phyloP scores from a whole-genome alignment of 2,113 vertebrate species.

The Brachyhypopomus gauderio region DNA sequence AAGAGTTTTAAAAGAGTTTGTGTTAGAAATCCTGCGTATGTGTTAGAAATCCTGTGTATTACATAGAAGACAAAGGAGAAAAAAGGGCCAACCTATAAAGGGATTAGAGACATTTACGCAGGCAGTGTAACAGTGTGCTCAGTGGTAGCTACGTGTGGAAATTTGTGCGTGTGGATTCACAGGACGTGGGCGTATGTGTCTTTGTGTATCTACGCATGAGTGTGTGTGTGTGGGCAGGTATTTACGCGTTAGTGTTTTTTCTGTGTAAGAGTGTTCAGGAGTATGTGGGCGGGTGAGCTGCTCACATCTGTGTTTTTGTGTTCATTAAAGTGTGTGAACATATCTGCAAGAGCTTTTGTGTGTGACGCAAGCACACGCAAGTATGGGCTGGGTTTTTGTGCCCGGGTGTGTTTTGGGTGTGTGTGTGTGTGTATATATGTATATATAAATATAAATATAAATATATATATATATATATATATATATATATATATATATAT shows the following conservation, averaged over 20 bases:
- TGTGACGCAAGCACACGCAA: background rate
- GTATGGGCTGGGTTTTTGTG: constrained; percentile 23
- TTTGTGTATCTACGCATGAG: constrained; percentile 40
- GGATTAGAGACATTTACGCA: constrained; percentile 34
- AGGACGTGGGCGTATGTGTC: constrained; percentile 38
- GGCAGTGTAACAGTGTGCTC: background rate
- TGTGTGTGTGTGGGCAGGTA: constrained; percentile 53
- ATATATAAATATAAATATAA: no score
- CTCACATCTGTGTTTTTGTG: constrained; percentile 58
- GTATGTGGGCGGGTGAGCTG: constrained; percentile 49
- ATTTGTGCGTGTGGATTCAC: constrained; percentile 38
- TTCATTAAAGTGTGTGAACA: constrained; percentile 47
- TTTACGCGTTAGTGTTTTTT: constrained; percentile 53
- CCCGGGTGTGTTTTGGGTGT: constrained; percentile 38
- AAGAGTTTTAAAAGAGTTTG: constrained; percentile 6
- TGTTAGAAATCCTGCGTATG: background rate
- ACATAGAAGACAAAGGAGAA: constrained; percentile 5
- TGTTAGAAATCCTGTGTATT: constrained; percentile 13
- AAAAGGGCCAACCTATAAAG: constrained; percentile 8
- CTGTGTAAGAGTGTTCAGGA: constrained; percentile 52
- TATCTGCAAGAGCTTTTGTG: constrained; percentile 27
- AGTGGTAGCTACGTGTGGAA: constrained; percentile 14
- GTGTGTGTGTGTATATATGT: constrained; percentile 23
- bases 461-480: no score
- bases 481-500: no score